Percentiles rank a stretch among this genome's conserved stretches.
Conservation (phyloP, 2,797 vertebrate species). For the Hafferia zeledoni region DNA sequence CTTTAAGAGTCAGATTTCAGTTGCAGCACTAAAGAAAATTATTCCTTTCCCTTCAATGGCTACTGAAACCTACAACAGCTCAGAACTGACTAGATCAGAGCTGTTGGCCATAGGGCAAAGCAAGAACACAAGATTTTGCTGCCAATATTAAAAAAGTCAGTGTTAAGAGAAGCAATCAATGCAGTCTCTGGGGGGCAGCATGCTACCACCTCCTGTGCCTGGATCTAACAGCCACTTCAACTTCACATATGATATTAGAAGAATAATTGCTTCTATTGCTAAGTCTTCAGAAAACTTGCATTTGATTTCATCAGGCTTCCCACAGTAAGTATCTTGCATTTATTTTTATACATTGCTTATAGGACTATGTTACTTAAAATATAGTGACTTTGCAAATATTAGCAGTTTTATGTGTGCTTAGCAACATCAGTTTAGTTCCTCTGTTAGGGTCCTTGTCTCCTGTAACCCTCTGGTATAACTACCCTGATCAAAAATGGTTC, state of each 20-base stretch:
- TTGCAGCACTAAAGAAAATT: not conserved
- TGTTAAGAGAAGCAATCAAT: not conserved
- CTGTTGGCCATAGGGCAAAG: not conserved
- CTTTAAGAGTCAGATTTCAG: not conserved
- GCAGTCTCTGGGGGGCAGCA: slow-evolving; percentile 58
- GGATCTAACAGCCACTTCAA: not conserved
- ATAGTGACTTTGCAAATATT: not conserved
- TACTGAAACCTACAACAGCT: not conserved
- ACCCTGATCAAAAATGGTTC: not conserved
- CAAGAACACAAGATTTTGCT: not conserved
- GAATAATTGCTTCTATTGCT: not conserved
- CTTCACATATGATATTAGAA: not conserved
- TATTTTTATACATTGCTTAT: not conserved
- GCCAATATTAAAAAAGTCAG: not conserved
- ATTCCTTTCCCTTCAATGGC: not conserved
- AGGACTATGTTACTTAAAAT: not conserved
- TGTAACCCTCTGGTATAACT: not conserved
- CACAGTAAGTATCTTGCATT: not conserved
- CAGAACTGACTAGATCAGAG: not conserved
- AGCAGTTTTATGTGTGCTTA: not conserved
- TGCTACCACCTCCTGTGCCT: slow-evolving; percentile 16
- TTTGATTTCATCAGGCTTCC: not conserved
- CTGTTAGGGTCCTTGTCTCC: not conserved
- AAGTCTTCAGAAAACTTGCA: slow-evolving; percentile 3
- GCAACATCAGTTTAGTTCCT: not conserved